These are phyloP conservation scores for Oxycera nigricornis DNA, from an alignment of 2,888 invertebrate species.

Conservation along the genomic window DNA sequence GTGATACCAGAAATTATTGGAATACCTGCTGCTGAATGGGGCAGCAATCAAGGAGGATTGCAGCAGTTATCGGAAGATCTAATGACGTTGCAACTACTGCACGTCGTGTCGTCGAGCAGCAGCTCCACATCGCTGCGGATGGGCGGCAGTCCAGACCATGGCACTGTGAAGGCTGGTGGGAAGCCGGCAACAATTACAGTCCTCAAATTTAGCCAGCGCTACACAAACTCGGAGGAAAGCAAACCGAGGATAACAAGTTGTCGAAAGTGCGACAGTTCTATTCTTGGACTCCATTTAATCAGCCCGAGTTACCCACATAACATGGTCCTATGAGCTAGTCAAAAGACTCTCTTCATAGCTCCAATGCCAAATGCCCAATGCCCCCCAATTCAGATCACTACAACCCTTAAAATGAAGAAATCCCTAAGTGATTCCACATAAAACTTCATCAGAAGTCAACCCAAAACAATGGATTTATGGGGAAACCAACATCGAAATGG, in stretches of 20 bases:
- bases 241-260: slow-evolving; percentile 35
- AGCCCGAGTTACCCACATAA: too few species aligned
- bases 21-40: slow-evolving; percentile 16
- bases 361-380: too few species aligned
- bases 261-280: slow-evolving; percentile 6
- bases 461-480: too few species aligned
- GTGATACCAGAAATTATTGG: slow-evolving; percentile 37
- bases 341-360: too few species aligned
- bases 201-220: slow-evolving; percentile 37
- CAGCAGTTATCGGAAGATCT: slow-evolving; percentile 14
- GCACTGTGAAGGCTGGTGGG: not conserved
- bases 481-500: not conserved
- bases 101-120: not conserved
- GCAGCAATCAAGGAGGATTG: not conserved
- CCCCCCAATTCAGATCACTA: too few species aligned
- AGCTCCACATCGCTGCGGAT: not conserved
- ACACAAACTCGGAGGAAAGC: slow-evolving; percentile 33
- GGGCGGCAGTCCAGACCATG: not conserved
- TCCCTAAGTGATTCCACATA: too few species aligned
- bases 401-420: too few species aligned
- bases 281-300: too few species aligned
- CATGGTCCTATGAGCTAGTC: too few species aligned
- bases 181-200: slow-evolving; percentile 42
- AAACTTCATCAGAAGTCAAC: too few species aligned
- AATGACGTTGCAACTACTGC: slow-evolving; percentile 31